A percentile compares a stretch with the other conserved stretches of the same genome.
Evolutionary conservation across 2,113 vertebrate genomes (phyloP).

Genomic region (Chelonoidis abingdonii): DNA sequence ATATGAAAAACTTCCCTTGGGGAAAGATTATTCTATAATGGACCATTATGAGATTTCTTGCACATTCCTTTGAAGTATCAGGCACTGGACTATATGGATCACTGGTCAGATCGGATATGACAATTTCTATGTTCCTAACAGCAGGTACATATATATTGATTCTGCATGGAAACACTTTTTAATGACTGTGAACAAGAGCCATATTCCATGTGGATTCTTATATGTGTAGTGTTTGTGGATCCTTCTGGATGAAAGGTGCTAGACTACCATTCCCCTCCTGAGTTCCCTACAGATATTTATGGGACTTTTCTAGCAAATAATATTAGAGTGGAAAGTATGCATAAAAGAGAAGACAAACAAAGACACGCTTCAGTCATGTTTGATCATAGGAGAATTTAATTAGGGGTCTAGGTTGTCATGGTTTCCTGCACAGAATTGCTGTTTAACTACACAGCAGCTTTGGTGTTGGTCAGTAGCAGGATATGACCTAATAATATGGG

Average conservation of each 20-base stretch:
- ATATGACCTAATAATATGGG: neutral
- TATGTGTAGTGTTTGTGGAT: neutral
- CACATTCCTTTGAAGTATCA: neutral
- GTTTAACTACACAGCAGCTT: neutral
- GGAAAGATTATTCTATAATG: neutral
- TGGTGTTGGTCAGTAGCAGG: neutral
- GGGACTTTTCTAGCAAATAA: neutral
- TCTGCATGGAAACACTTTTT: neutral
- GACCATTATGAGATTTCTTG: neutral
- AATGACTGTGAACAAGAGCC: neutral
- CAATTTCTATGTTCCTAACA: neutral
- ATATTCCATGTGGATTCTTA: neutral
- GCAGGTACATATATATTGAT: neutral
- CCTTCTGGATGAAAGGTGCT: neutral
- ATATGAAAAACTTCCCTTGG: neutral
- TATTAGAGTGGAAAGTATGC: neutral
- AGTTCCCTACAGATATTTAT: neutral
- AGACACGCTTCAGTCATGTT: accelerated
- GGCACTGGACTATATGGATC: neutral
- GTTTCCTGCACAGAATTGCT: neutral
- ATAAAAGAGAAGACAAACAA: neutral
- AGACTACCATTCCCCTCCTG: neutral
- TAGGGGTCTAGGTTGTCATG: neutral
- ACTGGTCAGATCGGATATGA: neutral
- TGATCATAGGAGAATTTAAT: neutral